Evolutionary conservation across 2,113 vertebrate species (phyloP), one percentile per base, ranked within the genome.

Genomic region (Cephalopterus ornatus): DNA sequence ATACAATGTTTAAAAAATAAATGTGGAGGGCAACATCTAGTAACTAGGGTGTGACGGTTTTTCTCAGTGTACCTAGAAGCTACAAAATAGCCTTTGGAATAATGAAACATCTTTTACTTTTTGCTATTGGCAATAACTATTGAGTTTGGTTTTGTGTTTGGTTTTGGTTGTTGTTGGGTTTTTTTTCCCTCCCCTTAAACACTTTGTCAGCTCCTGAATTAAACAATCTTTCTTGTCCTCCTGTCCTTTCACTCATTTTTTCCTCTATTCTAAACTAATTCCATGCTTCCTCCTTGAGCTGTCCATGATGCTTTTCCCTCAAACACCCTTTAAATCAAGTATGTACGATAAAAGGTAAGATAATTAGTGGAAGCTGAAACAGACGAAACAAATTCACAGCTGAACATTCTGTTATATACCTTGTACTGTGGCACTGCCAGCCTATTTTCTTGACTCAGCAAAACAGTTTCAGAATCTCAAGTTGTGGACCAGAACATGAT

Each of bases 31-130:
- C 44, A 58, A 20, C 21, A 30, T 6, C 42, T 76, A 68, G 19
- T 49, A 75, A 21, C 6, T 32, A 15, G 12, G 3, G 3, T 58
- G 7, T 50, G 11, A 3, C 2, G 2, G 0, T 8, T 26, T 62
- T 72, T 58, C 21, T 44, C 19, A 26, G 5, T 55, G 27, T 28
- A 65, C n/a, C 8, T 55, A 15, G 22, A 84, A 73, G 30, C 11
- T 61, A 83, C 6, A 10, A 55, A 62, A n/a, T 44, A 68, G 16
- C 16, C 26, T 63, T 47, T 44, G 33, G 70, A 56, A 42, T 75
- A 27, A 10, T 52, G 42, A 19, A 47, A 5, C 0, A 1, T 8
- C 4, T 42, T 88, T 53, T 59, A 39, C 7, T 80, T 56, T 73
- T 49, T 19, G 15, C 4, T 73, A 12, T 16, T 77, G 13, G 6